Evolutionary conservation across 2,888 invertebrate species (phyloP), one percentile per base, ranked within the genome.

Genomic region (Mystacides longicornis): DNA sequence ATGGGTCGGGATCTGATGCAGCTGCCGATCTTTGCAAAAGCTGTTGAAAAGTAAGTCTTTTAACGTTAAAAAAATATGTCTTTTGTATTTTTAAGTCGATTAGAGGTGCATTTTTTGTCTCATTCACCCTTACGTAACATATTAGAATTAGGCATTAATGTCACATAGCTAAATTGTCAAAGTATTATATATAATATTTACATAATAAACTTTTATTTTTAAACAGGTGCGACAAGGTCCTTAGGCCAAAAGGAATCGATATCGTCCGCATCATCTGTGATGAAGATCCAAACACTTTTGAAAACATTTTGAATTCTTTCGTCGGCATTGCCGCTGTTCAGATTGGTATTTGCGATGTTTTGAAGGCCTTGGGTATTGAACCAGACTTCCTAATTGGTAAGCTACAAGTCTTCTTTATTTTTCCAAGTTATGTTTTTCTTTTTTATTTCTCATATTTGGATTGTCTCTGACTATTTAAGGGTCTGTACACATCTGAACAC

Each of bases 1-100:
- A 92, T 94, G 90, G 93, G 87, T 3, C 72, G 78, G 9, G 78
- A 84, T 42, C 78, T 93, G 49, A 82, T 93, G 82, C 72, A 78
- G 62, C 76, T 93, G 23, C 86, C 88, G 0, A 71, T 81, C 2
- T 93, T 93, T 68, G 79, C 81, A 31, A 75, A 82, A 49, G 83
- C 90, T n/a, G 83, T 93, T 61, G 71, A 83, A 60, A 78, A 69
- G 79, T 79, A 48, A 21, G 23, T 23, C 18, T 3, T 3, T 14
- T 37, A 14, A 37, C 37, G 3, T 37, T 3, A 37, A 7, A 37
- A 37, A 14, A 7, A 14, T 27, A 5, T 7, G 27, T 27, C 11
- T 27, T 27, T 27, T 27, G 5, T 27, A 7, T 11, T 27, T 27
- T 27, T 27, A 27, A 7, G 27, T 11, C 11, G 27, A n/a, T n/a